phyloP scores from a whole-genome alignment of 2,797 vertebrate species.

The Ara ararauna region DNA sequence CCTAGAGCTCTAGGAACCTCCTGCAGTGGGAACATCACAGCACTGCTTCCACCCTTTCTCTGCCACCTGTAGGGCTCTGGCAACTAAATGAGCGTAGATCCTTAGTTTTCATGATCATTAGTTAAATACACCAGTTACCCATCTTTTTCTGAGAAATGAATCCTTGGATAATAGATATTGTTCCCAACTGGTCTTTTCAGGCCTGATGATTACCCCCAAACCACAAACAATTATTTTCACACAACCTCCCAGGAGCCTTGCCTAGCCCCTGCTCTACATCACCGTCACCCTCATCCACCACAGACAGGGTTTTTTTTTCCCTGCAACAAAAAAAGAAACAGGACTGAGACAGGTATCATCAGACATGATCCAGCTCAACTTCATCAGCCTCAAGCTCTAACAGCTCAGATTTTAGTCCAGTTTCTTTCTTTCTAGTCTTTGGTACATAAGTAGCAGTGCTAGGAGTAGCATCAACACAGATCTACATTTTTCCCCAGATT shows the following conservation, averaged over 20 bases:
- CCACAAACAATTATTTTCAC: not conserved
- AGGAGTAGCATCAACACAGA: not conserved
- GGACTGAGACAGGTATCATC: not conserved
- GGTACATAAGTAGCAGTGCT: not conserved
- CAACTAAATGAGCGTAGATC: not conserved
- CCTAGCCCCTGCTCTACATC: not conserved
- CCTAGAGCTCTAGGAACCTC: not conserved
- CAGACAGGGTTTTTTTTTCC: not conserved
- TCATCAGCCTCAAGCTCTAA: not conserved
- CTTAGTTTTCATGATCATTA: not conserved
- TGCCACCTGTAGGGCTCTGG: not conserved
- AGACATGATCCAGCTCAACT: rapidly evolving
- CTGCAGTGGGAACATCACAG: not conserved
- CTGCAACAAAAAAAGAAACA: not conserved
- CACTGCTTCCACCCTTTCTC: not conserved
- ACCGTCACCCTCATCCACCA: not conserved
- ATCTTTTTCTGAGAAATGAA: not conserved
- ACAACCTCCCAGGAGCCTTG: not conserved
- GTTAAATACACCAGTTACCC: not conserved
- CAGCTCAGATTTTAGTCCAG: not conserved
- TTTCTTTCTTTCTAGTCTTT: not conserved
- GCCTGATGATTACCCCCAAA: not conserved
- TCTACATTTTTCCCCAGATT: not conserved
- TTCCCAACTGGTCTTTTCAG: not conserved
- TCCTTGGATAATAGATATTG: not conserved